Percentiles rank a stretch among this genome's conserved stretches.
Evolutionary conservation across 1,140 invertebrate species (phyloP).

Genomic region (Choristoneura fumiferana): DNA sequence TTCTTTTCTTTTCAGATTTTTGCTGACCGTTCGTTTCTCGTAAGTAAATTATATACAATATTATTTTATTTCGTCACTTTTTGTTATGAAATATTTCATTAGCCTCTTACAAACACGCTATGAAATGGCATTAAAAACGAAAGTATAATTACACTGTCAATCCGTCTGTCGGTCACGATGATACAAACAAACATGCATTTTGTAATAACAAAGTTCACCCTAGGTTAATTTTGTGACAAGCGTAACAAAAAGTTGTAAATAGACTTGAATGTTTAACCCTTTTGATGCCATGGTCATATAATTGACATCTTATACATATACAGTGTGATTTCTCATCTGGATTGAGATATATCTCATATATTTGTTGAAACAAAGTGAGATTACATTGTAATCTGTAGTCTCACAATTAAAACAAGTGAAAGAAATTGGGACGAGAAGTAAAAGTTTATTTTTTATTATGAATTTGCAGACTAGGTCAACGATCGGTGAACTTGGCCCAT

Average conservation of each 20-base stretch:
- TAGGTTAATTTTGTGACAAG: not conserved
- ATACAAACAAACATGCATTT: slow-evolving; percentile 10
- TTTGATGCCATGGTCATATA: too few relatives aligned
- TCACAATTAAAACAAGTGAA: slow-evolving; percentile 12
- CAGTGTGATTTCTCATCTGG: too few relatives aligned
- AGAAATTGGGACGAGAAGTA: slow-evolving; percentile 14
- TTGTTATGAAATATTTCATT: slow-evolving; percentile 7
- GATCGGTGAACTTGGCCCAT: slow-evolving; percentile 15
- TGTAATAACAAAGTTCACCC: slow-evolving; percentile 5
- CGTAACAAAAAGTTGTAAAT: not conserved
- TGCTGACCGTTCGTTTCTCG: not conserved
- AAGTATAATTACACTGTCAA: slow-evolving; percentile 15
- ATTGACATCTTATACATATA: too few relatives aligned
- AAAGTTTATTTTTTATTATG: slow-evolving; percentile 6
- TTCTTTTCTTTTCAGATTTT: slow-evolving; percentile 3
- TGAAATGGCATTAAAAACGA: slow-evolving; percentile 9
- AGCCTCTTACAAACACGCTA: not conserved
- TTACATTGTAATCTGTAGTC: not conserved
- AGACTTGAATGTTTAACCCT: too few relatives aligned
- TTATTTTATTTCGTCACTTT: not conserved
- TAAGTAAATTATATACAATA: not conserved
- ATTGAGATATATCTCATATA: not conserved
- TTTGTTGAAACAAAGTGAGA: not conserved
- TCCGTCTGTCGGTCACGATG: slow-evolving; percentile 7
- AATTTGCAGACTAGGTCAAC: slow-evolving; percentile 5